Percentiles rank a stretch among this genome's conserved stretches.
phyloP scores from a whole-genome alignment of 2,797 vertebrate species.

The Fratercula arctica region DNA sequence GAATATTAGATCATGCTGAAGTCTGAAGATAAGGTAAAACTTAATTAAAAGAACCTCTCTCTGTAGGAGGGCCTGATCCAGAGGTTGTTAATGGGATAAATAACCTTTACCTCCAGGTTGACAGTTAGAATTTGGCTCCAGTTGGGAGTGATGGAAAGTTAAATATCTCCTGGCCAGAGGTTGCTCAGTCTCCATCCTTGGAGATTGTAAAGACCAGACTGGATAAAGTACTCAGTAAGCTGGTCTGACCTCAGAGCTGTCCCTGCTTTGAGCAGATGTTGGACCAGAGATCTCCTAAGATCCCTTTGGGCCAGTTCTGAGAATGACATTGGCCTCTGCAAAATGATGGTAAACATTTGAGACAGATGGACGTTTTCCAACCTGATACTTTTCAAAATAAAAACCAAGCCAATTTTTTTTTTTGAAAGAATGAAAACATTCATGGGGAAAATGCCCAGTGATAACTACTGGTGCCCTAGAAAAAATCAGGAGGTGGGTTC shows the following conservation, averaged over 20 bases:
- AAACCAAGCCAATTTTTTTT: background rate
- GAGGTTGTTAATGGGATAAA: background rate
- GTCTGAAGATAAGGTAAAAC: background rate
- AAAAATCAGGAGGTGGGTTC: background rate
- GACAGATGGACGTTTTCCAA: background rate
- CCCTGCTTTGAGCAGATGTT: background rate
- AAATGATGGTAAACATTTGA: background rate
- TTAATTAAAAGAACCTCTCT: background rate
- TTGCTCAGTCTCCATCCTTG: background rate
- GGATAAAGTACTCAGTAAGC: background rate
- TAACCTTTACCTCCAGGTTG: background rate
- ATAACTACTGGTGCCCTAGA: background rate
- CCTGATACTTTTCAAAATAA: background rate
- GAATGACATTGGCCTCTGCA: background rate
- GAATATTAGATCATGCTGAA: background rate
- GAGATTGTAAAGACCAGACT: background rate
- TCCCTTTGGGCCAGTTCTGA: background rate
- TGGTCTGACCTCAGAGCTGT: background rate
- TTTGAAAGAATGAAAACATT: background rate
- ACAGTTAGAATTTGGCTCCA: background rate
- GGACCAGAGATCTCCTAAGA: background rate
- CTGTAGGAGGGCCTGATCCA: background rate
- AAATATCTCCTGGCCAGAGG: background rate
- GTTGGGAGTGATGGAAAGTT: background rate
- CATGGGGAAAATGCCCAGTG: background rate